Conservation (phyloP, 2,797 vertebrate genomes). For the Balearica regulorum region DNA sequence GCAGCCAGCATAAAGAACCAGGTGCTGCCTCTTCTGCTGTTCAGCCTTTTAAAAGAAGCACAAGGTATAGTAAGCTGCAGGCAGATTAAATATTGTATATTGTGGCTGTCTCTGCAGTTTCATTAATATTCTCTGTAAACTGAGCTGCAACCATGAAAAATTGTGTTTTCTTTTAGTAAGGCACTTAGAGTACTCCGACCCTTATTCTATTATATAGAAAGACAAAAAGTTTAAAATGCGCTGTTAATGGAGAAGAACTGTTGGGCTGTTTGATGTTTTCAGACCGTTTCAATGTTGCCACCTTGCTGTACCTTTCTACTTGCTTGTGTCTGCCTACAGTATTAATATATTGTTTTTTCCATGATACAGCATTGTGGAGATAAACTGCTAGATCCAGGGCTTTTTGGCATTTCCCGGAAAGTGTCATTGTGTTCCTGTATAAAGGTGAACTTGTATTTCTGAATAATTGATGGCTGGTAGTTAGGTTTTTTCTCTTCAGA, state of each 20-base stretch:
- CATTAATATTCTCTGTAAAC: background rate
- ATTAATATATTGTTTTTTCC: conserved; percentile 31
- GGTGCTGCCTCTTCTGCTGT: background rate
- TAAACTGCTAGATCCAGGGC: background rate
- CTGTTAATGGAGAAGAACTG: background rate
- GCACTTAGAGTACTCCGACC: background rate
- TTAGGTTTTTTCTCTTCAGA: conserved; percentile 47
- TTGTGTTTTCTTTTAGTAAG: background rate
- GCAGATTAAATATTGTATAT: background rate
- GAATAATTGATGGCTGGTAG: conserved; percentile 67
- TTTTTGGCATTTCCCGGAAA: background rate
- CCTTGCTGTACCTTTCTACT: conserved; percentile 31
- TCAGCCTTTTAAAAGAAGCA: background rate
- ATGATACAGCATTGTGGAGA: background rate
- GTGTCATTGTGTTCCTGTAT: conserved; percentile 21
- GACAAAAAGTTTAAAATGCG: background rate
- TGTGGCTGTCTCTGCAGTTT: background rate
- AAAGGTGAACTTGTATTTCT: conserved; percentile 73
- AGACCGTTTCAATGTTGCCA: background rate
- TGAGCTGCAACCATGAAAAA: background rate
- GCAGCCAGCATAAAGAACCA: background rate
- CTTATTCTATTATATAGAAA: background rate
- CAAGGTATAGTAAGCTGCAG: fast-evolving
- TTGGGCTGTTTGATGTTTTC: background rate
- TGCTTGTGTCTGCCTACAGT: conserved; percentile 11